phyloP scores from a whole-genome alignment of 1,140 invertebrate species.

The Acromyrmex echinatior region DNA sequence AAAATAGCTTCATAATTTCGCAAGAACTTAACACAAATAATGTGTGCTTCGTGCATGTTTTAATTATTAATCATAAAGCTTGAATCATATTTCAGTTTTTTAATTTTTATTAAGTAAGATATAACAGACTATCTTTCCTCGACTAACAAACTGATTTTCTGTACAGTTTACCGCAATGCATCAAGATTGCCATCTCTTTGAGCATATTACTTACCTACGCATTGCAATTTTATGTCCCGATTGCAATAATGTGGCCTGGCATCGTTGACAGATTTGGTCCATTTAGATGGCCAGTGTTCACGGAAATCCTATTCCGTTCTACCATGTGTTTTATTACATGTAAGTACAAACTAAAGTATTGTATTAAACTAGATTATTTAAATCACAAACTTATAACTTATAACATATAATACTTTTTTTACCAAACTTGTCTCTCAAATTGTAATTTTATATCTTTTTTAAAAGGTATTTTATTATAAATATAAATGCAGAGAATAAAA shows the following conservation, averaged over 20 bases:
- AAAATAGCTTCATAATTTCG: constrained; percentile 1
- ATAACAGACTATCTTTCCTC: background rate
- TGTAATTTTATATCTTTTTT: background rate
- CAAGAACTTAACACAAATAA: background rate
- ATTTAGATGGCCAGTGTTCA: constrained; percentile 86
- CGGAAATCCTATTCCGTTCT: constrained; percentile 89
- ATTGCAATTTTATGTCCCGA: constrained; percentile 95
- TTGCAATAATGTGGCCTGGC: constrained; percentile 89
- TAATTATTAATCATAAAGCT: constrained; percentile 19
- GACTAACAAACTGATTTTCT: constrained; percentile 57
- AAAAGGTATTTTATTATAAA: constrained; percentile 6
- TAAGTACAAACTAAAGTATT: constrained; percentile 87
- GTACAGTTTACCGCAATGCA: constrained; percentile 88
- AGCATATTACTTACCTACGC: constrained; percentile 93
- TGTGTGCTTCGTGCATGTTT: constrained; percentile 33
- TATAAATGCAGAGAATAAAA: background rate
- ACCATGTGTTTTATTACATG: constrained; percentile 91
- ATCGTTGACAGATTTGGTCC: constrained; percentile 86
- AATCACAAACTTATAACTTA: background rate
- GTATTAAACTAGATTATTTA: constrained; percentile 19
- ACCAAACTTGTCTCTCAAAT: background rate
- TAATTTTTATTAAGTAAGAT: background rate
- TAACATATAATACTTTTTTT: background rate
- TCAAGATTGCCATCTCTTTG: constrained; percentile 90
- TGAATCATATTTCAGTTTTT: background rate